Conservation (phyloP, 2,888 invertebrate species). For the Ellobium chinense region DNA sequence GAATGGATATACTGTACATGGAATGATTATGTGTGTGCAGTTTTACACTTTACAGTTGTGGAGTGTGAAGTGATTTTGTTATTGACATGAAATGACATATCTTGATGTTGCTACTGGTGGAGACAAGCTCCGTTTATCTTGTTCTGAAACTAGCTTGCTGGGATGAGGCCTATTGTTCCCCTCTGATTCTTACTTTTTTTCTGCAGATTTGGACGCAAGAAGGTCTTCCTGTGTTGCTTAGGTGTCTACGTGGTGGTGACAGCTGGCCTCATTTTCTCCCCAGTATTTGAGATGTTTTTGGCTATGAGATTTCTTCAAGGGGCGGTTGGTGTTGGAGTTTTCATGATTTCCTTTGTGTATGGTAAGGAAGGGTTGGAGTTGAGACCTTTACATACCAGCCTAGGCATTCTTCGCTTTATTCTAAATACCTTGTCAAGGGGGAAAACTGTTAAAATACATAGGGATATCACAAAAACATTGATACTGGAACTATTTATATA, state of each 20-base stretch:
- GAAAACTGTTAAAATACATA: too few relatives aligned
- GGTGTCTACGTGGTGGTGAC: neutral
- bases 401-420: too few relatives aligned
- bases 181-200: neutral
- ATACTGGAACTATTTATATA: too few relatives aligned
- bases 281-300: neutral
- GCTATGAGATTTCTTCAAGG: slow-evolving; percentile 18
- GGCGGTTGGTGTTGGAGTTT: neutral
- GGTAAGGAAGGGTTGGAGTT: neutral
- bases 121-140: neutral
- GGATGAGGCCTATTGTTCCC: neutral
- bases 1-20: too few relatives aligned
- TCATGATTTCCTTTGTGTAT: slow-evolving; percentile 5
- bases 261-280: neutral
- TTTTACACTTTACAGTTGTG: neutral
- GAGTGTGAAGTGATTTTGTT: neutral
- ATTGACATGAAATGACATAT: too few relatives aligned
- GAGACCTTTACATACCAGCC: too few relatives aligned
- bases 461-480: too few relatives aligned
- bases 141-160: too few relatives aligned
- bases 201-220: slow-evolving; percentile 21
- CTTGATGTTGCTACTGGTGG: neutral
- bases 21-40: neutral
- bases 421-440: too few relatives aligned
- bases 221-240: slow-evolving; percentile 6